These are phyloP conservation scores for Trialeurodes vaporariorum DNA, from an alignment of 1,140 invertebrate species.

Conservation along the genomic window DNA sequence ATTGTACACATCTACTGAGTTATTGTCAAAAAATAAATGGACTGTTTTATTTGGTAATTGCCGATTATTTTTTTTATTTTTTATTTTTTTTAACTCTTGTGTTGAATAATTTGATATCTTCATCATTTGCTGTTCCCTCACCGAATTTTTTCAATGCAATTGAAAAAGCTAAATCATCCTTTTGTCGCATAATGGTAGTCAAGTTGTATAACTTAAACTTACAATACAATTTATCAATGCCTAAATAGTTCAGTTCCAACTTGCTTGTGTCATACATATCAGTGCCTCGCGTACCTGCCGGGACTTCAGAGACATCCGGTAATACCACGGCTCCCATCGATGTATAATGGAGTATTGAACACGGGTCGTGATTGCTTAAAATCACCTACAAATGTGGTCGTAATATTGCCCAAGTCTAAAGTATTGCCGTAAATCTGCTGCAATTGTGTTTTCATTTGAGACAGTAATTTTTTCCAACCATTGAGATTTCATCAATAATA, in stretches of 20 bases:
- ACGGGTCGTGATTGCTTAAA: constrained; percentile 30
- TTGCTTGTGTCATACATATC: too few species aligned
- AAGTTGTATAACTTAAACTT: not conserved
- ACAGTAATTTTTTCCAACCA: constrained; percentile 27
- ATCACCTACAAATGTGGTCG: constrained; percentile 24
- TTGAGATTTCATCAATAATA: constrained; percentile 31
- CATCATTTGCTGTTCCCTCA: not conserved
- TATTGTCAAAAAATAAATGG: too few species aligned
- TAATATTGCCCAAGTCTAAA: constrained; percentile 17
- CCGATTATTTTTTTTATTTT: too few species aligned
- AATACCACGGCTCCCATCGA: not conserved
- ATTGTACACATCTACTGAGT: too few species aligned
- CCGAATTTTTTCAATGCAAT: not conserved
- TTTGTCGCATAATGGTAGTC: not conserved
- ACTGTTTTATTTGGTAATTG: too few species aligned
- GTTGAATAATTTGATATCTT: not conserved
- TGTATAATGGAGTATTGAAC: not conserved
- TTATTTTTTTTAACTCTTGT: too few species aligned
- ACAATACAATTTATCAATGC: too few species aligned
- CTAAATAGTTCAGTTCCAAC: too few species aligned
- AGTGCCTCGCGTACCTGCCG: too few species aligned
- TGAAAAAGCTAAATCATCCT: not conserved
- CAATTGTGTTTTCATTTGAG: constrained; percentile 19
- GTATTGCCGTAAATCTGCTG: constrained; percentile 16
- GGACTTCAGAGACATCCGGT: not conserved